A percentile compares a stretch with the other conserved stretches of the same genome.
phyloP scores from a whole-genome alignment of 1,140 invertebrate genomes.

The Chymomyza costata region DNA sequence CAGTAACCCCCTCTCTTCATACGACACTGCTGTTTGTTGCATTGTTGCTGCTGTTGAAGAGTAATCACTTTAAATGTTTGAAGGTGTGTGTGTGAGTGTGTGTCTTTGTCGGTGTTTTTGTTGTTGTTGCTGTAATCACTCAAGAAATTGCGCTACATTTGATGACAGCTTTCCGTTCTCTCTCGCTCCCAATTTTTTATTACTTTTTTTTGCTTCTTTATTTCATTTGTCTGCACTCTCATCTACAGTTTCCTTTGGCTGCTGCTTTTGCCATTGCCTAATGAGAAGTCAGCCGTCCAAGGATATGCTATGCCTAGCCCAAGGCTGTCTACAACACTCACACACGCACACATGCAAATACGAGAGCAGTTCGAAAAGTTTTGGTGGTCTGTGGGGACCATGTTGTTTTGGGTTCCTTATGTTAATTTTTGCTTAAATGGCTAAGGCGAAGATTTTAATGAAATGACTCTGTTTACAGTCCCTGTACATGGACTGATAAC shows the following conservation, averaged over 20 bases:
- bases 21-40: constrained; percentile 29
- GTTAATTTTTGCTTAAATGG: too few species aligned
- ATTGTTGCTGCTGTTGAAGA: constrained; percentile 51
- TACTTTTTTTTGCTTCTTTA: too few species aligned
- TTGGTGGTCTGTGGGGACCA: too few species aligned
- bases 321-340: constrained; percentile 21
- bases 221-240: too few species aligned
- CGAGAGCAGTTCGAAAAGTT: too few species aligned
- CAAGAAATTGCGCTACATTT: constrained; percentile 71
- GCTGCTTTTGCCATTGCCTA: neutral
- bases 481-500: too few species aligned
- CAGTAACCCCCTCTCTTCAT: constrained; percentile 4
- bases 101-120: constrained; percentile 10
- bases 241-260: constrained; percentile 45
- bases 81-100: constrained; percentile 19
- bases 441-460: too few species aligned
- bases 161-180: constrained; percentile 68
- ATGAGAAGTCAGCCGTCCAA: too few species aligned
- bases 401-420: too few species aligned
- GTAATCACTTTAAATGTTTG: constrained; percentile 52
- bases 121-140: constrained; percentile 66
- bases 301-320: constrained; percentile 29
- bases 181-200: too few species aligned
- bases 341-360: neutral
- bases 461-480: too few species aligned